phyloP scores from a whole-genome alignment of 2,797 vertebrate species.

The Anabas testudineus region DNA sequence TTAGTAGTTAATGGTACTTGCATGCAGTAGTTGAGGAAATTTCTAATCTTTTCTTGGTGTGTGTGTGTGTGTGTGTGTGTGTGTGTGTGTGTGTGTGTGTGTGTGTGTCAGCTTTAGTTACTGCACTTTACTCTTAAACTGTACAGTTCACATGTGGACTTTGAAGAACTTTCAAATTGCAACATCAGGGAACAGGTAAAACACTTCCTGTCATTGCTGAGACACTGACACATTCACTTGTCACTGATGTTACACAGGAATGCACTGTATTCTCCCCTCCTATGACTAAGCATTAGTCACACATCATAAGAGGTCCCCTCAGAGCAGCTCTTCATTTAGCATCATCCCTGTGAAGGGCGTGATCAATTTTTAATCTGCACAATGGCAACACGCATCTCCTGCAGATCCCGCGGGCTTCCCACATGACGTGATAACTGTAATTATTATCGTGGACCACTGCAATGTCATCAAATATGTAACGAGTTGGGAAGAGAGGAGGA shows the following conservation, averaged over 20 bases:
- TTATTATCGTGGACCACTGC: constrained; percentile 56
- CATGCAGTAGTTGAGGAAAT: too few relatives aligned
- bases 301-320: constrained; percentile 40
- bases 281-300: constrained; percentile 65
- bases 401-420: constrained; percentile 36
- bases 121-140: too few relatives aligned
- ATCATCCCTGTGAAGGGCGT: constrained; percentile 59
- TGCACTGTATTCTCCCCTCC: neutral
- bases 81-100: too few relatives aligned
- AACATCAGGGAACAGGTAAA: too few relatives aligned
- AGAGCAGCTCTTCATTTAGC: constrained; percentile 28
- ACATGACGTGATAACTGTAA: constrained; percentile 56
- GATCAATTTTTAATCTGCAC: constrained; percentile 68
- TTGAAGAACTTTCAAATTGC: too few relatives aligned
- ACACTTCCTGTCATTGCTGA: too few relatives aligned
- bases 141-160: too few relatives aligned
- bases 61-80: too few relatives aligned
- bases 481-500: neutral
- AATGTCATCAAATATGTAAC: constrained; percentile 76
- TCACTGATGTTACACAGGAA: neutral
- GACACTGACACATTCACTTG: neutral
- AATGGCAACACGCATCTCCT: constrained; percentile 50
- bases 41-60: too few relatives aligned
- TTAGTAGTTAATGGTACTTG: too few relatives aligned
- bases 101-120: too few relatives aligned